Percentiles rank a stretch among this genome's conserved stretches.
Evolutionary conservation across 2,113 vertebrate species (phyloP).

Genomic region (Muscicapa adusta): DNA sequence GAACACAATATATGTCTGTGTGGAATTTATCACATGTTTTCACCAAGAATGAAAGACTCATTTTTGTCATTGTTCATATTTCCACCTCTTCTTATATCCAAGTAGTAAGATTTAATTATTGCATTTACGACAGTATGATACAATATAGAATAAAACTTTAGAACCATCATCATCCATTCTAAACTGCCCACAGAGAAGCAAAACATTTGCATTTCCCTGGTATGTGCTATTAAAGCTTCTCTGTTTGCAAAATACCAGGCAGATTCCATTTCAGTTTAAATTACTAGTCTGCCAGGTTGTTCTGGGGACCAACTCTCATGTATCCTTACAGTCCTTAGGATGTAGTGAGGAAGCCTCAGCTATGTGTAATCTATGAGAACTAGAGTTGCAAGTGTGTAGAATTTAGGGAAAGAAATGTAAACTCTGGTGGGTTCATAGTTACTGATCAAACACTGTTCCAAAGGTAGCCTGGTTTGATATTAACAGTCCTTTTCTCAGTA

Average conservation of each 20-base stretch:
- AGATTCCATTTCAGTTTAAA: background rate
- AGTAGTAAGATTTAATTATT: background rate
- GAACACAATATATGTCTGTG: background rate
- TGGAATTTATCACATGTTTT: background rate
- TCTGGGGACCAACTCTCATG: background rate
- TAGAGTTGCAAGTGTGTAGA: background rate
- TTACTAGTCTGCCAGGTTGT: background rate
- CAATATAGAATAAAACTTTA: background rate
- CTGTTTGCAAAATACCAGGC: background rate
- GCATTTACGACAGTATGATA: background rate
- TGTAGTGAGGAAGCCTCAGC: background rate
- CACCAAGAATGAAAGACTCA: background rate
- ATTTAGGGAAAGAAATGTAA: background rate
- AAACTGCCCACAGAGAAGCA: background rate
- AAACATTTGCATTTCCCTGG: background rate
- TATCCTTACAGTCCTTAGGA: rapidly evolving
- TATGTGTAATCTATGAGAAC: background rate
- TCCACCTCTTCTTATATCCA: background rate
- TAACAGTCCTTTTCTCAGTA: background rate
- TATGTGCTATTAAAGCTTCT: rapidly evolving
- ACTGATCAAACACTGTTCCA: background rate
- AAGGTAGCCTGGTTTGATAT: background rate
- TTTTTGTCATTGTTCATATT: background rate
- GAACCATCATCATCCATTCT: background rate
- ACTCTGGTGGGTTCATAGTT: background rate